Evolutionary conservation across 2,888 invertebrate species (phyloP), one percentile per base, ranked within the genome.

Genomic region (Drosophila picticornis): DNA sequence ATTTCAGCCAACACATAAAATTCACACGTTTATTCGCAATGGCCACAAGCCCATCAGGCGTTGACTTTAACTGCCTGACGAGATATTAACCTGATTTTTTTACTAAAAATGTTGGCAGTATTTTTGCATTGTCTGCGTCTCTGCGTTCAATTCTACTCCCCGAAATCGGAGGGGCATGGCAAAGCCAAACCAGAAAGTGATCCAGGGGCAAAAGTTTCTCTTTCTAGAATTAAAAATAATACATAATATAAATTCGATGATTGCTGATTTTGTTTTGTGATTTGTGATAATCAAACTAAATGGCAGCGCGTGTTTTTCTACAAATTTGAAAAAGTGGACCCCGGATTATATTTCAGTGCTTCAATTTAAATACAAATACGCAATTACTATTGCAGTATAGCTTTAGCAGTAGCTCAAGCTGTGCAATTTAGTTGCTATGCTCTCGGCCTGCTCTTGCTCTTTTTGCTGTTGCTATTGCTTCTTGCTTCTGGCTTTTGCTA

Each of bases 1-100:
- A 69, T 73, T 73, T 80, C 72, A 73, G 64, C 57, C 58, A 73
- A 67, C 75, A 60, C 85, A 68, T 88, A 84, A 88, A 84, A 83
- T 76, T 85, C 83, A 71, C 86, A 80, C 85, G 69, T 72, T 80
- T 68, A 69, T 57, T 48, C 51, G 27, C 34, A 62, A 48, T 38
- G 34, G 46, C 25, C 46, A 46, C 46, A 46, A 46, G 2, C 16
- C 38, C 36, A 29, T 31, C 55, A 36, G 48, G 27, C 6, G 22
- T 2, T 40, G 53, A 27, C 34, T 46, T 74, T 66, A 73, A 73
- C 46, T 62, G 75, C 53, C 38, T 50, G 57, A 22, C 50, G 29
- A 32, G 56, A 34, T 60, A 36, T 60, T 70, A 60, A 70, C 62
- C 69, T 50, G 70, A 63, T 74, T 77, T 69, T 46, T 50, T 59